Evolutionary conservation across 2,113 vertebrate genomes (phyloP).

Genomic region (Centropristis striata): DNA sequence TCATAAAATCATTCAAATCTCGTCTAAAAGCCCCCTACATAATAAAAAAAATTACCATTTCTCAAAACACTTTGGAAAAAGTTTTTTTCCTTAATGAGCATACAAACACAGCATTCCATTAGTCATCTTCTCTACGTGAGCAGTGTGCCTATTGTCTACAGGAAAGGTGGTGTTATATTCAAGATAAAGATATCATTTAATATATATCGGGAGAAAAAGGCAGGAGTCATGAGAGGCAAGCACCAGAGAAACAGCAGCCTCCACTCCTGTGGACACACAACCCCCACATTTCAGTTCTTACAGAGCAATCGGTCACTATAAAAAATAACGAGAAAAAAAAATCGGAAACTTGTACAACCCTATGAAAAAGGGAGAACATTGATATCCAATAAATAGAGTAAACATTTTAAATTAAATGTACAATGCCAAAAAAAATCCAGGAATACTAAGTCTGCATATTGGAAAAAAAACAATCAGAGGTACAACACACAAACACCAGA

Average conservation of each 20-base stretch:
- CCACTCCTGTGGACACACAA: slow-evolving; percentile 52
- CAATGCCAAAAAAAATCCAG: slow-evolving; percentile 68
- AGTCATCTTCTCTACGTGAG: slow-evolving; percentile 78
- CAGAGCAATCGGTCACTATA: slow-evolving; percentile 69
- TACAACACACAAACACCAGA: slow-evolving; percentile 75
- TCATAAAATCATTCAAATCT: slow-evolving; percentile 80
- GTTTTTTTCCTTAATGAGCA: slow-evolving; percentile 65
- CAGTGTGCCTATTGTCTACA: slow-evolving; percentile 83
- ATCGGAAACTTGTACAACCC: slow-evolving; percentile 75
- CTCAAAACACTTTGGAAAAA: slow-evolving; percentile 75
- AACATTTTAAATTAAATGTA: slow-evolving; percentile 85
- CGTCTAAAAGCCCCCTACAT: slow-evolving; percentile 76
- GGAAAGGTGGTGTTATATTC: slow-evolving; percentile 81
- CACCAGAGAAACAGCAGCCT: slow-evolving; percentile 78
- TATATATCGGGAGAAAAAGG: slow-evolving; percentile 76
- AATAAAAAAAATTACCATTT: slow-evolving; percentile 75
- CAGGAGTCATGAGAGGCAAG: slow-evolving; percentile 68
- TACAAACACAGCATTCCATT: slow-evolving; percentile 82
- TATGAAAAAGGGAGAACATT: slow-evolving; percentile 76
- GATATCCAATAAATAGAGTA: slow-evolving; percentile 87
- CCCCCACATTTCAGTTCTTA: slow-evolving; percentile 70
- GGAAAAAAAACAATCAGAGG: slow-evolving; percentile 70
- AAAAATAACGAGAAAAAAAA: slow-evolving; percentile 53
- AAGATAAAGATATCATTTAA: slow-evolving; percentile 83
- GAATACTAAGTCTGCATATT: slow-evolving; percentile 74